Conservation (phyloP, 2,888 invertebrate genomes). For the Strigamia transsilvanica region DNA sequence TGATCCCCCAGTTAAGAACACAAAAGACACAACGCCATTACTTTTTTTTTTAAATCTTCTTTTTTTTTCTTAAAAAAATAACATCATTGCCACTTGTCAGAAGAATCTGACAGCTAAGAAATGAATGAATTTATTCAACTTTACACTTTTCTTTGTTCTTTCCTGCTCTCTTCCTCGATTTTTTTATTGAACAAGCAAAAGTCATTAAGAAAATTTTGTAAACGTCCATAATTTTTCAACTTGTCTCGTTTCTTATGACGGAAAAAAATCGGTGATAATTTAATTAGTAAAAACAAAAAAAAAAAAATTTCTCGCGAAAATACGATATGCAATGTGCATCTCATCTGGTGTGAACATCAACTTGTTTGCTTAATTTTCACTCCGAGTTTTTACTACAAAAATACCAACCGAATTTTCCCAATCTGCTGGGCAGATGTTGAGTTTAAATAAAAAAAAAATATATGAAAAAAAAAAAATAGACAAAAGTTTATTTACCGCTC, state of each 20-base stretch:
- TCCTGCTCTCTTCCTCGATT: neutral
- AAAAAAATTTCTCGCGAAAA: conserved; percentile 3
- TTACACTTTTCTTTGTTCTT: conserved; percentile 43
- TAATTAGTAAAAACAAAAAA: neutral
- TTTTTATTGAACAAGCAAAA: conserved; percentile 32
- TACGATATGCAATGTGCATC: conserved; percentile 40
- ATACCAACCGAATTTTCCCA: conserved; percentile 16
- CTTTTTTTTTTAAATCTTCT: neutral
- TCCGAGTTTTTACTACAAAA: conserved; percentile 30
- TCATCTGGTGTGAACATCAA: conserved; percentile 33
- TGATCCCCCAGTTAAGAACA: conserved; percentile 39
- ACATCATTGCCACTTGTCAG: conserved; percentile 33
- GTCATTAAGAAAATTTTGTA: conserved; percentile 16
- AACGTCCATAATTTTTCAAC: conserved; percentile 16
- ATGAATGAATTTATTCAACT: conserved; percentile 40
- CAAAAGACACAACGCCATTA: conserved; percentile 10
- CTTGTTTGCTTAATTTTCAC: conserved; percentile 49
- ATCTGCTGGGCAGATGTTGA: conserved; percentile 38
- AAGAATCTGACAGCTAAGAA: conserved; percentile 20
- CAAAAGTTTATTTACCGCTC: conserved; percentile 48
- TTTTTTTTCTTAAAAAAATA: neutral
- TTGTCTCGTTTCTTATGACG: neutral
- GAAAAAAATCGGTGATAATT: neutral
- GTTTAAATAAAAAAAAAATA: neutral
- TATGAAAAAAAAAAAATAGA: neutral